phyloP scores from a whole-genome alignment of 2,797 vertebrate genomes.

The Rhinichthys osculus region DNA sequence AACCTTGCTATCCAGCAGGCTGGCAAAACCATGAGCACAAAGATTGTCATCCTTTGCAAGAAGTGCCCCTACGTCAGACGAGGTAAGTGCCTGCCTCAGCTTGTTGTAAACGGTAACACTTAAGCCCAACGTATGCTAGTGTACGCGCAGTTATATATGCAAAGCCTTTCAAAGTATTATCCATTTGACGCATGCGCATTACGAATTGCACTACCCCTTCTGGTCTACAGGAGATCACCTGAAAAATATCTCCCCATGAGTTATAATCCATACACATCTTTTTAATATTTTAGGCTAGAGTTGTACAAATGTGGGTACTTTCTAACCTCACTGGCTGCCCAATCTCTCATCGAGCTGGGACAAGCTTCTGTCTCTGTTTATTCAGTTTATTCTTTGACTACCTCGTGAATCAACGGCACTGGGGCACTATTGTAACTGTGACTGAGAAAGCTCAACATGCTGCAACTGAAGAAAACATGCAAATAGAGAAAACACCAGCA shows the following conservation, averaged over 20 bases:
- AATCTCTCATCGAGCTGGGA: background rate
- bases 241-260: no score
- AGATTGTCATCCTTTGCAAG: constrained; percentile 90
- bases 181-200: background rate
- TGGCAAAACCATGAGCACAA: constrained; percentile 96
- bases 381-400: background rate
- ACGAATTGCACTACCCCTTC: no score
- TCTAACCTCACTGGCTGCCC: background rate
- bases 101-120: background rate
- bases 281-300: background rate
- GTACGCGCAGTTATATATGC: background rate
- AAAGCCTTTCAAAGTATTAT: background rate
- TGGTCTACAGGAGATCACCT: no score
- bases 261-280: background rate
- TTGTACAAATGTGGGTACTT: no score
- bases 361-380: background rate
- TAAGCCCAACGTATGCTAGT: background rate
- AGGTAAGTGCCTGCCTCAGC: constrained; percentile 81
- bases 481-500: background rate
- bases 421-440: background rate
- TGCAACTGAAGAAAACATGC: background rate
- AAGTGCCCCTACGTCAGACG: constrained; percentile 93
- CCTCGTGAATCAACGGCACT: background rate
- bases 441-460: background rate
- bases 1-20: constrained; percentile 94